These are phyloP conservation scores for Ellobium chinense DNA, from an alignment of 2,888 invertebrate genomes.

Conservation along the genomic window DNA sequence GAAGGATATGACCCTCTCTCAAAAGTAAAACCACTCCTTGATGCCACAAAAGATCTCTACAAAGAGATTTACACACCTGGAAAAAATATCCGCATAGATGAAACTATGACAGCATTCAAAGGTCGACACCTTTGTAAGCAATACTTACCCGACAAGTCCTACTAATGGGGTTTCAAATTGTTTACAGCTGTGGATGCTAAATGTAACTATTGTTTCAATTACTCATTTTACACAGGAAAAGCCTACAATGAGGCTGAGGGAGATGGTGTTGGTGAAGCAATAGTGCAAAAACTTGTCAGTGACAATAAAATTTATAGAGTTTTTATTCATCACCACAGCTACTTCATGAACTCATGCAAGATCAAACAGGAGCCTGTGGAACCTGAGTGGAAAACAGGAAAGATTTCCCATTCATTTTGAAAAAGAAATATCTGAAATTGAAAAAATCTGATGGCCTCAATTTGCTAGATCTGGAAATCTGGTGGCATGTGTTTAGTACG, in stretches of 20 bases:
- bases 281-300: constrained; percentile 2
- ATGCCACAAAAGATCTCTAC: neutral
- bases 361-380: constrained; percentile 21
- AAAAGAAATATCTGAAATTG: constrained; percentile 30
- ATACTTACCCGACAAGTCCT: constrained; percentile 14
- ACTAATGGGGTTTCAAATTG: constrained; percentile 12
- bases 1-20: constrained; percentile 19
- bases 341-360: neutral
- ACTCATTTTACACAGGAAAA: constrained; percentile 5
- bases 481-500: constrained; percentile 55
- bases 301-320: neutral
- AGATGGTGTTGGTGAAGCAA: neutral
- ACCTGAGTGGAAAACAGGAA: constrained; percentile 47
- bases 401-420: constrained; percentile 45
- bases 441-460: constrained; percentile 51
- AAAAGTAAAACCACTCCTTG: constrained; percentile 6
- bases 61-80: neutral
- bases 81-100: constrained; percentile 20
- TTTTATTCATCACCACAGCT: constrained; percentile 15
- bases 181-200: neutral
- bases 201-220: neutral
- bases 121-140: constrained; percentile 2
- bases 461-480: neutral
- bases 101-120: constrained; percentile 33
- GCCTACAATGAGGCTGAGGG: neutral